Base-by-base conservation (phyloP, 2,113 vertebrate species). In the Oreotrochilus melanogaster region DNA sequence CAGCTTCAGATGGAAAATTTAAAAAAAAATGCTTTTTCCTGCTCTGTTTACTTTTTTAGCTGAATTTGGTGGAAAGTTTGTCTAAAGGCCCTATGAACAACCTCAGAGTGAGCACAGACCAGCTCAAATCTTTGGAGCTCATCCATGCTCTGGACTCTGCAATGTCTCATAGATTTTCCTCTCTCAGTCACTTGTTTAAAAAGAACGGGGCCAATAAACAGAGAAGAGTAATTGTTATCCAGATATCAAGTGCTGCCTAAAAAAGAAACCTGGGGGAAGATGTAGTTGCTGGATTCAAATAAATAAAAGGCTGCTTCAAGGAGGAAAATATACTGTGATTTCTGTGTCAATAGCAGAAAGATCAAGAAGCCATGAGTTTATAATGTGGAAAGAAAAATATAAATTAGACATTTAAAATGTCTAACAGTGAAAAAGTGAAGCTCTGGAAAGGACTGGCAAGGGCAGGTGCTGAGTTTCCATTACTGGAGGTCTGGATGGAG, bases 41-140 rank as follows among this genome's bases (percentile, higher is more conserved):
- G n/a, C 65, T 65, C 50, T 76, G 33, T 89, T 87, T 91, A 79
- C 19, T 89, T 78, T 33, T 71, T 65, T 6, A 93, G 33, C 30
- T 88, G 73, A 85, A 79, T 82, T 79, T 90, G 45, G 31, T 88
- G 45, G 50, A 85, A 87, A 79, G 67, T 65, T 93, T 88, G 5
- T 79, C 74, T 51, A 18, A 62, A 91, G 73, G 31, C 15, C 16
- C 18, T 65, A 3, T 30, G 83, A 30, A 86, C 19, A 89, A 50
- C 31, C 42, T 86, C 33, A n/a, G 21, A 9, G 35, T 85, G 48
- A 86, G 47, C 45, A 65, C 23, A 48, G 54, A 58, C 6, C 35
- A 89, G 28, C 30, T 39, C 33, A 43, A 28, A 45, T 17, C 37
- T 69, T 91, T 91, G 94, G 78, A 92, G 66, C 22, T 76, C 31